Evolutionary conservation across 1,140 invertebrate species (phyloP).

Genomic region (Neodiprion virginianus): DNA sequence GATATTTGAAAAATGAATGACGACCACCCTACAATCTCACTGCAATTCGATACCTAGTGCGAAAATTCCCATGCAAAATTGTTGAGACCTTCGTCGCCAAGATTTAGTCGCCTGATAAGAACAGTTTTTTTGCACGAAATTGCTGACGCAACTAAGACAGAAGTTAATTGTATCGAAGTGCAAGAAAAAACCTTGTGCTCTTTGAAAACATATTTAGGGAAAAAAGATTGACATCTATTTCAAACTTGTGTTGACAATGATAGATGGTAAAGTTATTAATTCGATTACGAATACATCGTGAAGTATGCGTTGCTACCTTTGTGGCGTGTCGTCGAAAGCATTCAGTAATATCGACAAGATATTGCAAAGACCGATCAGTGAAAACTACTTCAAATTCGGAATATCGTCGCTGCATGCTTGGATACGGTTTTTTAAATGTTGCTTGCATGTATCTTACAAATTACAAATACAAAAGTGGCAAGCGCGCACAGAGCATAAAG

Average conservation of each 20-base stretch:
- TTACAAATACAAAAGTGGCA: slow-evolving; percentile 39
- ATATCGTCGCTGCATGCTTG: slow-evolving; percentile 44
- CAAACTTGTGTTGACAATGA: slow-evolving; percentile 49
- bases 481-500: slow-evolving; percentile 27
- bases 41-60: too few species aligned
- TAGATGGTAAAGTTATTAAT: slow-evolving; percentile 42
- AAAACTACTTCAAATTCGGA: slow-evolving; percentile 43
- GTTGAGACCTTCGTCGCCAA: slow-evolving; percentile 38
- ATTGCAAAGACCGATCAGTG: slow-evolving; percentile 30
- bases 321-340: slow-evolving; percentile 48
- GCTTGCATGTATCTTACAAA: slow-evolving; percentile 47
- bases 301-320: slow-evolving; percentile 49
- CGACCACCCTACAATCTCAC: too few species aligned
- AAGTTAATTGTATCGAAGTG: slow-evolving; percentile 36
- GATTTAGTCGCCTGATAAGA: slow-evolving; percentile 46
- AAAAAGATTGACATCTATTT: slow-evolving; percentile 33
- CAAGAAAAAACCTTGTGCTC: slow-evolving; percentile 31
- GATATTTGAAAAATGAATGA: too few species aligned
- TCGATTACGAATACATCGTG: slow-evolving; percentile 47
- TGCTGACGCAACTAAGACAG: slow-evolving; percentile 33
- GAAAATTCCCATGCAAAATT: too few species aligned
- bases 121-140: slow-evolving; percentile 38
- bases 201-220: slow-evolving; percentile 30
- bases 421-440: slow-evolving; percentile 32
- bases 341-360: slow-evolving; percentile 47